These are phyloP conservation scores for Thrips palmi DNA, from an alignment of 1,140 invertebrate genomes.

Conservation along the genomic window DNA sequence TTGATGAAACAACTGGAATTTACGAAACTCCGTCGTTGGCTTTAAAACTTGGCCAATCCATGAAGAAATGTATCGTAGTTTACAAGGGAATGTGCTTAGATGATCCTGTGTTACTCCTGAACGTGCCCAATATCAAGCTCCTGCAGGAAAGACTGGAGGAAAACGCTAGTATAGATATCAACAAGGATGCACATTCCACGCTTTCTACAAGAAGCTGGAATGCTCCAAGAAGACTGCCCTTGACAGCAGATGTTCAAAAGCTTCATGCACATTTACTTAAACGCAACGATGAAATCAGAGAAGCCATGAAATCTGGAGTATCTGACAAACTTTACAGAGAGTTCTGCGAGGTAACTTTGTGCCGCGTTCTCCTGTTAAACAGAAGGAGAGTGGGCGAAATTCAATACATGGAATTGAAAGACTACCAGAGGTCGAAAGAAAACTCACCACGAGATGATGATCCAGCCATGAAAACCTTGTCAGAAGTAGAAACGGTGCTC, in stretches of 20 bases:
- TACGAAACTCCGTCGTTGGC: no score
- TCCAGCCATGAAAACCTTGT: slow-evolving; percentile 3
- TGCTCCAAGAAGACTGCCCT: no score
- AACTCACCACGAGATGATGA: not conserved
- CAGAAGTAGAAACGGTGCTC: slow-evolving; percentile 10
- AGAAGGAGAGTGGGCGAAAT: slow-evolving; percentile 11
- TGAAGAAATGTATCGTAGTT: no score
- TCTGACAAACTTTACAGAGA: slow-evolving; percentile 4
- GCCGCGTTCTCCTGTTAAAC: slow-evolving; percentile 7
- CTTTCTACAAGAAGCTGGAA: no score
- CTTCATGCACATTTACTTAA: slow-evolving; percentile 7
- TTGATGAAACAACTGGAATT: no score
- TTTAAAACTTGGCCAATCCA: no score
- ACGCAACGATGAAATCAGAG: slow-evolving; percentile 3
- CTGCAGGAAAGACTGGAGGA: no score
- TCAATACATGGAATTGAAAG: slow-evolving; percentile 1
- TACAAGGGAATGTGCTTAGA: no score
- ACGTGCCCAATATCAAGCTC: no score
- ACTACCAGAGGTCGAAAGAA: slow-evolving; percentile 4
- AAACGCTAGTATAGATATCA: no score
- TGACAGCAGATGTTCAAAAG: not conserved
- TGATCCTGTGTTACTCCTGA: no score
- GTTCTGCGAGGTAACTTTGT: slow-evolving; percentile 6
- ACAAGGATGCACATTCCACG: no score
- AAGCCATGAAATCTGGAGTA: not conserved